These are phyloP conservation scores for Formica selysi DNA, from an alignment of 1,140 invertebrate species.

Conservation along the genomic window DNA sequence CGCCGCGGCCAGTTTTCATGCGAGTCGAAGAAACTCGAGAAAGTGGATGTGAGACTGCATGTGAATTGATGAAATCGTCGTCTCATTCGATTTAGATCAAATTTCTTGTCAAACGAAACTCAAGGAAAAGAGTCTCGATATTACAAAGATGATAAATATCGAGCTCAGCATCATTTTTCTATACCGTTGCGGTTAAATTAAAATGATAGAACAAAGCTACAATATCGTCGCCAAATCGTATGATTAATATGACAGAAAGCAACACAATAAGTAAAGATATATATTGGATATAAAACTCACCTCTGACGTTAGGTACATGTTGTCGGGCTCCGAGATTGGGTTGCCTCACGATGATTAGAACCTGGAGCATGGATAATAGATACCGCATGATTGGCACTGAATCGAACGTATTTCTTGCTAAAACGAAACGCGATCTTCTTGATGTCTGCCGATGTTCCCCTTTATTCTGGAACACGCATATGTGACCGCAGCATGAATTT, in stretches of 20 bases:
- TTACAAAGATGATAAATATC: not conserved
- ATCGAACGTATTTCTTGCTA: constrained; percentile 48
- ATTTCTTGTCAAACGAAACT: not conserved
- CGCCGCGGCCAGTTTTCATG: constrained; percentile 39
- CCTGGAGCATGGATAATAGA: constrained; percentile 68
- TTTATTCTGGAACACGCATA: constrained; percentile 52
- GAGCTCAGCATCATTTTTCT: not conserved
- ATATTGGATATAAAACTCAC: constrained; percentile 62
- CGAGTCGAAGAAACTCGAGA: constrained; percentile 56
- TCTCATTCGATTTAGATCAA: constrained; percentile 4
- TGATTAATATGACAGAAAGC: not conserved
- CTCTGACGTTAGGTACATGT: constrained; percentile 63
- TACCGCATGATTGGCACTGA: constrained; percentile 68
- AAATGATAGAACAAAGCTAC: not conserved
- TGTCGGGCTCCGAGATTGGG: constrained; percentile 56
- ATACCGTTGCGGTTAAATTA: not conserved
- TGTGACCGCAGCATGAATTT: constrained; percentile 24
- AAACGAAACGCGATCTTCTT: constrained; percentile 36
- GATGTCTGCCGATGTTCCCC: constrained; percentile 22
- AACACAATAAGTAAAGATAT: not conserved
- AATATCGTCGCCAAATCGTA: not conserved
- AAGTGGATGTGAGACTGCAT: constrained; percentile 27
- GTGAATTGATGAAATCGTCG: constrained; percentile 22
- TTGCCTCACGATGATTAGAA: constrained; percentile 66
- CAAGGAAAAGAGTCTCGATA: not conserved